Evolutionary conservation across 2,113 vertebrate species (phyloP), one percentile per base, ranked within the genome.

Genomic region (Bubo blakistoni): DNA sequence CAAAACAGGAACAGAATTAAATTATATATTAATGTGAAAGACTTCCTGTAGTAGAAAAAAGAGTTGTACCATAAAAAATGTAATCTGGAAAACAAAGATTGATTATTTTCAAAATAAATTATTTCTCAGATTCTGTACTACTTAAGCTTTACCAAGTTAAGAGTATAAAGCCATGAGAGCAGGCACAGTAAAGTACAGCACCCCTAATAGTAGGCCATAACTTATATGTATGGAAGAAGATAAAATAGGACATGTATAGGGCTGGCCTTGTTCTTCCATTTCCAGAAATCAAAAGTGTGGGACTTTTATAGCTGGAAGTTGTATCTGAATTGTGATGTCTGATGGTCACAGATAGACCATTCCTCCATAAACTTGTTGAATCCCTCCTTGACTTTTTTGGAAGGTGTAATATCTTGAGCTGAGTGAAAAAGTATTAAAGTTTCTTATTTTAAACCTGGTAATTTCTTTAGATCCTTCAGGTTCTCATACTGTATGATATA

Each of bases 1-100:
- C 21, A 96, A 91, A 95, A 74, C 26, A 94, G 55, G 59, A 97
- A 63, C 15, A 71, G 14, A 96, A 94, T 94, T 94, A 93, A 95
- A 95, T 81, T 52, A 94, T 58, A 97, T 93, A 94, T 86, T 93
- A 86, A 44, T 86, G 34, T 51, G 38, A 86, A 74, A 96, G 92
- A 36, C 17, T 90, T 79, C 61, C 51, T 86, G 17, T 25, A 81
- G 51, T 91, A 94, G 73, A n/a, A 80, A 71, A 61, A 38, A 8
- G 44, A 16, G 1, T 70, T 51, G 6, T 18, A 40, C 2, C 5
- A 69, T 44, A 82, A 94, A 92, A 92, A 93, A 62, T 22, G 3
- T 63, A 59, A 54, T 26, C 10, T 72, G 29, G 29, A 67, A 85
- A 87, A 67, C 9, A 42, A 62, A 80, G 16, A 58, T 26, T 70